Base-by-base conservation (phyloP, 2,113 vertebrate species). In the zebrafish (Danio rerio) region DNA sequence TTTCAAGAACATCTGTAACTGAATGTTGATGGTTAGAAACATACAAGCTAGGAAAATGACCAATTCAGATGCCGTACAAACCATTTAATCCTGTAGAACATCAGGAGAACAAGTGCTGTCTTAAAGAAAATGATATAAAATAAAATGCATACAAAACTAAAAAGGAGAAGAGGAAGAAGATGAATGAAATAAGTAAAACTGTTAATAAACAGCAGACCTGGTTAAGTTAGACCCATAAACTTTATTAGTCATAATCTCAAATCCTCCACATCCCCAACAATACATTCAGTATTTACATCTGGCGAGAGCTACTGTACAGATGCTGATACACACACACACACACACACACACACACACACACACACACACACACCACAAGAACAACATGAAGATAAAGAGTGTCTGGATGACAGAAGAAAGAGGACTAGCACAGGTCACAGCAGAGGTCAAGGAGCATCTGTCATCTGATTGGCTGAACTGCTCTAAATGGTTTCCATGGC, bases 261-360 rank as follows among this genome's bases (percentile, higher is more conserved):
- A 86, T 86, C 87, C 90, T 91, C 89, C 83, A 89, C 78, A 83
- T 91, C 91, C 90, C 92, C 89, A 86, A 92, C 90, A 91, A 91
- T 93, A 94, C 93, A 94, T 94, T 94, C 93, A 94, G 88, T 93
- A 94, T 93, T 89, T 93, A 94, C 93, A 94, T 93, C 92, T 93
- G 91, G 92, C 90, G 91, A 89, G 88, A 90, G 90, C 90, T 89
- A 90, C 91, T 90, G 87, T 89, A 93, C 89, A 92, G 90, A 90
- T 91, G 31, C 31, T 31, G 31, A 66, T 50, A 53, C 20, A 62
- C 47, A 65, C n/a, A 21, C 9, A 49, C 59, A 50, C 75, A 75
- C 52, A 68, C 50, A 5, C 56, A 72, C 84, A 62, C 76, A 77
- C 69, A 56, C 76, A 70, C 78, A 85, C 68, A 66, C 76, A 45